These are phyloP conservation scores for Planiliza haematocheilus DNA, from an alignment of 2,113 vertebrate species.

Conservation along the genomic window DNA sequence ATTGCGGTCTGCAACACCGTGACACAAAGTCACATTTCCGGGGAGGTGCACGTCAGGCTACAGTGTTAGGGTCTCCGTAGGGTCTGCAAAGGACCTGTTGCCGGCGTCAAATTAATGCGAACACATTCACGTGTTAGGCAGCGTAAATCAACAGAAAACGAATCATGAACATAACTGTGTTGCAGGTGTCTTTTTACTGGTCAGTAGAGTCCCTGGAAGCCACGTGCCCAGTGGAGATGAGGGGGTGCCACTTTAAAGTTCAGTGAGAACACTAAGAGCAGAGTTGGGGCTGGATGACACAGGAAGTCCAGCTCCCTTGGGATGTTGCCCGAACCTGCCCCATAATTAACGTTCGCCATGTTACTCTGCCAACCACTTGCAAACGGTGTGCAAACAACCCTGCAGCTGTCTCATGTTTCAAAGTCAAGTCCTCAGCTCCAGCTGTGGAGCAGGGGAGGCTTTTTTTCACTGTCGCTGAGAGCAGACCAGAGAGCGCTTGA, in stretches of 20 bases:
- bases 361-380: constrained; percentile 76
- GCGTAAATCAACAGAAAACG: no score
- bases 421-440: constrained; percentile 85
- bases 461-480: constrained; percentile 76
- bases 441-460: constrained; percentile 83
- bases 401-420: constrained; percentile 87
- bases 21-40: no score
- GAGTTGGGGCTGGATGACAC: constrained; percentile 28
- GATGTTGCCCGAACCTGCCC: constrained; percentile 42
- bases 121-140: no score
- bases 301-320: constrained; percentile 47
- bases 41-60: no score
- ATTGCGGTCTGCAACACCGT: no score
- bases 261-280: constrained; percentile 31
- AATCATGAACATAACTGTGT: no score
- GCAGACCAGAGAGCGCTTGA: constrained; percentile 82
- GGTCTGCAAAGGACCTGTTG: no score
- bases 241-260: constrained; percentile 37
- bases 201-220: neutral
- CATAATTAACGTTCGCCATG: constrained; percentile 79
- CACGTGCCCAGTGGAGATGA: neutral
- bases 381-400: constrained; percentile 80
- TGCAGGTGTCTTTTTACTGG: neutral
- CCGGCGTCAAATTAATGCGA: no score
- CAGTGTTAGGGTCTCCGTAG: no score